Conservation (phyloP, 53 echinoderm and acorn worm genomes). For the Glandiceps talaboti region DNA sequence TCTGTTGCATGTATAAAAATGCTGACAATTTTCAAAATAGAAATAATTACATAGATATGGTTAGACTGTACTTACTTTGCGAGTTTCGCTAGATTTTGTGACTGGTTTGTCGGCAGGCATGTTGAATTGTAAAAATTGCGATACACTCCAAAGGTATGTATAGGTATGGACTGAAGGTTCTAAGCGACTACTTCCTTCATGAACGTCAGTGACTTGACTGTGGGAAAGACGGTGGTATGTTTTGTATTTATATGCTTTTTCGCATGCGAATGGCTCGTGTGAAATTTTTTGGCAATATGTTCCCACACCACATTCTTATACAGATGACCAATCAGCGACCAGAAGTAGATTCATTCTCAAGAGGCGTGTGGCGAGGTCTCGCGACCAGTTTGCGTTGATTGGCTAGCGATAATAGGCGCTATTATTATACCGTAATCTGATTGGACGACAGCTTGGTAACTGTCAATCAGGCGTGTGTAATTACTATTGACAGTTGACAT, state of each 20-base stretch:
- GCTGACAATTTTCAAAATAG: too few species aligned
- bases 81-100: neutral
- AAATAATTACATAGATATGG: too few species aligned
- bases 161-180: neutral
- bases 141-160: neutral
- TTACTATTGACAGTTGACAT: slow-evolving; percentile 37
- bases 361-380: slow-evolving; percentile 4
- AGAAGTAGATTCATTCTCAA: neutral
- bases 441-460: slow-evolving; percentile 17
- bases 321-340: slow-evolving; percentile 3
- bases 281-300: neutral
- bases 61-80: neutral
- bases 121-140: neutral
- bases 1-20: too few species aligned
- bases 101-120: neutral
- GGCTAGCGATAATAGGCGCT: slow-evolving; percentile 25
- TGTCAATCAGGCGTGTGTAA: slow-evolving; percentile 34
- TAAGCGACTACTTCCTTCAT: neutral
- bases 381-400: slow-evolving; percentile 18
- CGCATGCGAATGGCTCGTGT: slow-evolving; percentile 24
- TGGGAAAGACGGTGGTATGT: neutral
- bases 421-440: slow-evolving; percentile 21
- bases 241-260: neutral
- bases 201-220: neutral
- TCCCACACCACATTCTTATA: slow-evolving; percentile 18